These are phyloP conservation scores for Tetragonisca angustula DNA, from an alignment of 2,888 invertebrate species.

Conservation along the genomic window DNA sequence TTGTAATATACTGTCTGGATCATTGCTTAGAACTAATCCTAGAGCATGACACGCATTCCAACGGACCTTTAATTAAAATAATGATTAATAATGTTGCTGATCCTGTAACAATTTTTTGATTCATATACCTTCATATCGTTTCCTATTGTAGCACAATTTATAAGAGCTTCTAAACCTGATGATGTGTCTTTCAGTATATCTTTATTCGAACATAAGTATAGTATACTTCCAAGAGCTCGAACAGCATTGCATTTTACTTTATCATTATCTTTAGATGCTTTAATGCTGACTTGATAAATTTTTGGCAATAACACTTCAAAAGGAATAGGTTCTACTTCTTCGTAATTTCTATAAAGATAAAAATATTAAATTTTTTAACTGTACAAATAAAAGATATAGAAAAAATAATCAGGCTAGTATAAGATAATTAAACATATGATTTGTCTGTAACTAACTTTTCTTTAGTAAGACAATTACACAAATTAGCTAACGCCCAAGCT, in stretches of 20 bases:
- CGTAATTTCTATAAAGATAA: slow-evolving; percentile 84
- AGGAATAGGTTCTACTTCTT: slow-evolving; percentile 88
- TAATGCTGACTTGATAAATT: slow-evolving; percentile 88
- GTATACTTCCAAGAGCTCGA: slow-evolving; percentile 92
- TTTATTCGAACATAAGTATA: slow-evolving; percentile 86
- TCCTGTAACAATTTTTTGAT: slow-evolving; percentile 2
- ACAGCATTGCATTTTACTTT: slow-evolving; percentile 93
- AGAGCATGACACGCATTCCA: slow-evolving; percentile 97
- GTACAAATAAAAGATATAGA: background rate
- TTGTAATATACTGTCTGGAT: slow-evolving; percentile 81
- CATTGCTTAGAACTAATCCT: slow-evolving; percentile 89
- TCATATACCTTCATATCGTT: slow-evolving; percentile 90
- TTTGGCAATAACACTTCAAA: slow-evolving; percentile 88
- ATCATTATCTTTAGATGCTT: slow-evolving; percentile 89
- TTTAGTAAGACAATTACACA: slow-evolving; percentile 91
- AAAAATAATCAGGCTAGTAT: no score
- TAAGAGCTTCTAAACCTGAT: slow-evolving; percentile 88
- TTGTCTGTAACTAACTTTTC: slow-evolving; percentile 86
- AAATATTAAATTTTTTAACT: background rate
- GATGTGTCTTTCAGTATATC: slow-evolving; percentile 85
- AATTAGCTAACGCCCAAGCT: slow-evolving; percentile 94
- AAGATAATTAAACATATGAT: background rate
- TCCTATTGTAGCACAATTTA: slow-evolving; percentile 89
- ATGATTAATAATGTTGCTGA: background rate
- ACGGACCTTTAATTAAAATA: slow-evolving; percentile 85